A percentile compares a stretch with the other conserved stretches of the same genome.
Evolutionary conservation across 2,888 invertebrate genomes (phyloP).

Genomic region (Pharmacophagus antenor): DNA sequence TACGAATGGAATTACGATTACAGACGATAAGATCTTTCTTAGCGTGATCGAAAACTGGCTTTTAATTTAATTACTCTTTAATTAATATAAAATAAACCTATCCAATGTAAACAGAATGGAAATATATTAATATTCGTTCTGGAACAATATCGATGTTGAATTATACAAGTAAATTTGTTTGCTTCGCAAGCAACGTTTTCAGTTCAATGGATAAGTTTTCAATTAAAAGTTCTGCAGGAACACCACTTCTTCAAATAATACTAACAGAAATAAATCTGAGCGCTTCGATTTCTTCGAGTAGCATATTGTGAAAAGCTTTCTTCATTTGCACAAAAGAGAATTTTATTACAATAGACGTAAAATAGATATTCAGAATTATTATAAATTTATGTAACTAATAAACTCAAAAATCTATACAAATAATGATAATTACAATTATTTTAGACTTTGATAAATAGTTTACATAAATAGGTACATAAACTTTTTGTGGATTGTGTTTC

Average conservation of each 20-base stretch:
- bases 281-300: background rate
- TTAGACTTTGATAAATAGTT: no score
- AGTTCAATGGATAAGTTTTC: constrained; percentile 30
- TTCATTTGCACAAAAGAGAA: background rate
- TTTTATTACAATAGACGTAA: background rate
- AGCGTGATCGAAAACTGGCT: background rate
- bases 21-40: background rate
- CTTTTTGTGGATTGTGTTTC: no score
- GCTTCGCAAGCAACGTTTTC: constrained; percentile 2
- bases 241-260: constrained; percentile 13
- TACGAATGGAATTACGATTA: no score
- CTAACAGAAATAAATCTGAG: constrained; percentile 17
- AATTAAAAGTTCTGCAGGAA: constrained; percentile 29
- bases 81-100: constrained; percentile 14
- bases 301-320: no score
- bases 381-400: no score
- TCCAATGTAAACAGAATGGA: background rate
- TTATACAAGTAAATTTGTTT: constrained; percentile 9
- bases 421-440: no score
- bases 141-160: background rate
- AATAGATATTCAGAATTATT: no score
- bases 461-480: no score
- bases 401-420: no score
- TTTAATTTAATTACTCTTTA: background rate
- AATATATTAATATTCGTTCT: background rate